Percentiles rank a stretch among this genome's conserved stretches.
These are phyloP conservation scores for Apodemia duryi DNA, from an alignment of 2,888 invertebrate species.

Conservation along the genomic window DNA sequence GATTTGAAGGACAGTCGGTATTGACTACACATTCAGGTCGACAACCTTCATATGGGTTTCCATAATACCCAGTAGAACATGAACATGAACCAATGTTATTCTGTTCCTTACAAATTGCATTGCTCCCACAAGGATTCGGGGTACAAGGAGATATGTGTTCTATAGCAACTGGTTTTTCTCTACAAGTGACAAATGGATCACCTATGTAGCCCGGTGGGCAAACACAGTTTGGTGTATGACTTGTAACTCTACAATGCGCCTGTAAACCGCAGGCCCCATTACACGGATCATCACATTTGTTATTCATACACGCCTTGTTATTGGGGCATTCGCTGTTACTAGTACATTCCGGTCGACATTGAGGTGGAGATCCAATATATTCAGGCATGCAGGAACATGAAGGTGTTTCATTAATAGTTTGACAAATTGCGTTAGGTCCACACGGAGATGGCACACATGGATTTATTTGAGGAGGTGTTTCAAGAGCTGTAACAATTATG, in stretches of 20 bases:
- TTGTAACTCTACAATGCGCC: slow-evolving; percentile 86
- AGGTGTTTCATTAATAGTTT: slow-evolving; percentile 79
- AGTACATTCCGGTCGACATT: slow-evolving; percentile 86
- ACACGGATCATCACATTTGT: slow-evolving; percentile 87
- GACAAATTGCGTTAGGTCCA: slow-evolving; percentile 82
- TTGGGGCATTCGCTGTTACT: slow-evolving; percentile 85
- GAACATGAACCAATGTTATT: slow-evolving; percentile 85
- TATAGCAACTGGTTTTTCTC: slow-evolving; percentile 56
- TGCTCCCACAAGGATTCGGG: slow-evolving; percentile 86
- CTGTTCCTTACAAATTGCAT: slow-evolving; percentile 84
- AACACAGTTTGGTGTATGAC: slow-evolving; percentile 84
- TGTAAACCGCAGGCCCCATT: slow-evolving; percentile 83
- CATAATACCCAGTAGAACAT: slow-evolving; percentile 82
- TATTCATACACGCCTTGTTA: slow-evolving; percentile 84
- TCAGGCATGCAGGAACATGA: slow-evolving; percentile 85
- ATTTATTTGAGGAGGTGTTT: slow-evolving; percentile 60
- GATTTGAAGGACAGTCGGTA: slow-evolving; percentile 85
- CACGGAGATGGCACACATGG: slow-evolving; percentile 85
- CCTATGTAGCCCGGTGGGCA: slow-evolving; percentile 84
- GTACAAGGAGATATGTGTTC: slow-evolving; percentile 79
- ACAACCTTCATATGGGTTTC: slow-evolving; percentile 84
- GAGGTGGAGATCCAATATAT: slow-evolving; percentile 84
- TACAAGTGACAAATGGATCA: slow-evolving; percentile 84
- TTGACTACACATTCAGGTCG: slow-evolving; percentile 87
- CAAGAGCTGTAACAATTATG: slow-evolving; percentile 47